A percentile compares a stretch with the other conserved stretches of the same genome.
phyloP scores from a whole-genome alignment of 2,888 invertebrate genomes.

The Hoplodrina blanda region DNA sequence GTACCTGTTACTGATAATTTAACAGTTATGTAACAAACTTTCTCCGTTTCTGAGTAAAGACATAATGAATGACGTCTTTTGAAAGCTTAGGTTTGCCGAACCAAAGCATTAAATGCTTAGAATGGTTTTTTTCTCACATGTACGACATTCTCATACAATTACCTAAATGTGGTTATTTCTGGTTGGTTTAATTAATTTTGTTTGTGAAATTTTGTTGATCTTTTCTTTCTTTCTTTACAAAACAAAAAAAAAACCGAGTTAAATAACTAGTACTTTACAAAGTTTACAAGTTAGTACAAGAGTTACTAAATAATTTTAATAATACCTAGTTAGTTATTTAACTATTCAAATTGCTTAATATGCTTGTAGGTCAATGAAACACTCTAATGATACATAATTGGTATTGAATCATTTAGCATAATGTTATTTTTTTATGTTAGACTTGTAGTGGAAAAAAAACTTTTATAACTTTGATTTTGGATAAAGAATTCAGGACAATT shows the following conservation, averaged over 20 bases:
- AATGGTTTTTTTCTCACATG: constrained; percentile 17
- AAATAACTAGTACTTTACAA: too few relatives aligned
- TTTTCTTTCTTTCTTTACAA: too few relatives aligned
- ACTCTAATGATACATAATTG: constrained; percentile 17
- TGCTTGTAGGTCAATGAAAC: constrained; percentile 52
- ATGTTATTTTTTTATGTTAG: constrained; percentile 13
- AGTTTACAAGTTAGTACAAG: too few relatives aligned
- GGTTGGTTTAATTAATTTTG: too few relatives aligned
- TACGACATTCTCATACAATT: constrained; percentile 8
- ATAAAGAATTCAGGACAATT: not conserved
- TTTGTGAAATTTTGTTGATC: too few relatives aligned
- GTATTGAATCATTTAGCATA: constrained; percentile 11
- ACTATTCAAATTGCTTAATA: constrained; percentile 33
- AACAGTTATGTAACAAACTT: constrained; percentile 22
- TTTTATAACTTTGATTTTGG: too few relatives aligned
- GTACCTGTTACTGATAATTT: not conserved
- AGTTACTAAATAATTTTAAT: constrained; percentile 7
- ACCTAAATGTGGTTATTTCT: too few relatives aligned
- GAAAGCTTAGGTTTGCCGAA: not conserved
- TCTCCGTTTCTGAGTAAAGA: constrained; percentile 1
- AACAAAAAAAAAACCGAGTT: too few relatives aligned
- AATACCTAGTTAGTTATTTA: constrained; percentile 13
- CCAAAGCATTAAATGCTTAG: not conserved
- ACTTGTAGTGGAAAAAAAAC: constrained; percentile 11
- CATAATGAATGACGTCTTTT: not conserved